Conservation (phyloP, 2,888 invertebrate genomes). For the Leptothorax acervorum region DNA sequence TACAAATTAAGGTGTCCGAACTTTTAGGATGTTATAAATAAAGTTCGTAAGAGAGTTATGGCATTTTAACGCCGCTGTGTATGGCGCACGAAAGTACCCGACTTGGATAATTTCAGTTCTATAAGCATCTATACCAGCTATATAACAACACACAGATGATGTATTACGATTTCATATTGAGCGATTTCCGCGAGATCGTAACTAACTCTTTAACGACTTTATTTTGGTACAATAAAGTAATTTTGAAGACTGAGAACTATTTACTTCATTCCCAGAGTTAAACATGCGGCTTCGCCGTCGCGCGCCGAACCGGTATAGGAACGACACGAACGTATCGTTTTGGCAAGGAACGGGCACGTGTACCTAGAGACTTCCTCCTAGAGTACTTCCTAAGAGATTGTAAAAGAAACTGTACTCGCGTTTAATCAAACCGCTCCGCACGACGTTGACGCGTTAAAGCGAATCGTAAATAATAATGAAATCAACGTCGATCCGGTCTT, state of each 20-base stretch:
- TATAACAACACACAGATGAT: slow-evolving; percentile 51
- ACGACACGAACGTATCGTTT: slow-evolving; percentile 41
- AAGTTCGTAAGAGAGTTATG: slow-evolving; percentile 61
- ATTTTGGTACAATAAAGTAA: slow-evolving; percentile 73
- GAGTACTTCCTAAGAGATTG: slow-evolving; percentile 55
- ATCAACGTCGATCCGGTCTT: slow-evolving; percentile 47
- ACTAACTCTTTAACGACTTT: slow-evolving; percentile 68
- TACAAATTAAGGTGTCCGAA: slow-evolving; percentile 73
- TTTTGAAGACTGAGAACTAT: slow-evolving; percentile 72
- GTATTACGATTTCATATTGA: slow-evolving; percentile 65
- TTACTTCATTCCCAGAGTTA: slow-evolving; percentile 59
- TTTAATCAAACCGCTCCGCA: slow-evolving; percentile 51
- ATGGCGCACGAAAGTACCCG: slow-evolving; percentile 45
- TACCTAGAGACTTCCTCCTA: slow-evolving; percentile 56
- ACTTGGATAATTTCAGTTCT: slow-evolving; percentile 55
- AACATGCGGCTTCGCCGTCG: slow-evolving; percentile 43
- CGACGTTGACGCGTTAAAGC: slow-evolving; percentile 39
- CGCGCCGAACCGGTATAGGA: slow-evolving; percentile 44
- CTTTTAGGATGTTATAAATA: slow-evolving; percentile 64
- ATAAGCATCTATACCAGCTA: slow-evolving; percentile 55
- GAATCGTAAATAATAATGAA: slow-evolving; percentile 31
- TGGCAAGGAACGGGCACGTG: slow-evolving; percentile 49
- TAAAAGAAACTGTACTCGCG: slow-evolving; percentile 44
- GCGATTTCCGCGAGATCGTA: slow-evolving; percentile 70
- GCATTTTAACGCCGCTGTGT: slow-evolving; percentile 51